Conservation (phyloP, 2,113 vertebrate genomes). For the Gymnogyps californianus region DNA sequence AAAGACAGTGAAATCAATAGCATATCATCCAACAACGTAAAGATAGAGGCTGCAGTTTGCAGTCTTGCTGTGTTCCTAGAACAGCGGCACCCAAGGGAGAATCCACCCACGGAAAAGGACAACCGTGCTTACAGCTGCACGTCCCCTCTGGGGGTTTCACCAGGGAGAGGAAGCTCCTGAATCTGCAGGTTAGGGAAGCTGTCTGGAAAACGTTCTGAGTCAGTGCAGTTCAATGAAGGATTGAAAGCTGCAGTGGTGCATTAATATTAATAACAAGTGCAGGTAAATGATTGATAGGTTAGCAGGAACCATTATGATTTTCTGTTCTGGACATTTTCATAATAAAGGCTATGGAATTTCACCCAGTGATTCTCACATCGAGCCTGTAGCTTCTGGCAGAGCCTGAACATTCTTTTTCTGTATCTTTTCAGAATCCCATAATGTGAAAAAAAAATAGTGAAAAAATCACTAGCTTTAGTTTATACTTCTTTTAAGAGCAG, state of each 20-base stretch:
- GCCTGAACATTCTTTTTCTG: neutral
- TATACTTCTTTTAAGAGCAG: neutral
- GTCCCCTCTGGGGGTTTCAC: neutral
- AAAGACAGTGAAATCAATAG: neutral
- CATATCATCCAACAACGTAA: neutral
- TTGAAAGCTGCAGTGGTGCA: neutral
- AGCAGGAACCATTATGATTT: neutral
- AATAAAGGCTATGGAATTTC: neutral
- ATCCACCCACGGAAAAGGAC: neutral
- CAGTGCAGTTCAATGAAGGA: neutral
- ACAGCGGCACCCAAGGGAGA: neutral
- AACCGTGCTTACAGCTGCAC: rapidly evolving
- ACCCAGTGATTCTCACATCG: neutral
- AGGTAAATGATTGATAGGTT: neutral
- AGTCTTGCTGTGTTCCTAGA: neutral
- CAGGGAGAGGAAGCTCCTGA: neutral
- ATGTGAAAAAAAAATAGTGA: neutral
- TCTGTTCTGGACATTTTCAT: neutral
- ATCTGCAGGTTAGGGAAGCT: neutral
- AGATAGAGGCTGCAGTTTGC: neutral
- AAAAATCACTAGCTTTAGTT: neutral
- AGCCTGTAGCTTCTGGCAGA: neutral
- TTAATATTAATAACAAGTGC: neutral
- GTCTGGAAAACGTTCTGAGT: neutral
- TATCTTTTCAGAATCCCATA: neutral